phyloP scores from a whole-genome alignment of 2,797 vertebrate genomes.

The Nannoperca australis region DNA sequence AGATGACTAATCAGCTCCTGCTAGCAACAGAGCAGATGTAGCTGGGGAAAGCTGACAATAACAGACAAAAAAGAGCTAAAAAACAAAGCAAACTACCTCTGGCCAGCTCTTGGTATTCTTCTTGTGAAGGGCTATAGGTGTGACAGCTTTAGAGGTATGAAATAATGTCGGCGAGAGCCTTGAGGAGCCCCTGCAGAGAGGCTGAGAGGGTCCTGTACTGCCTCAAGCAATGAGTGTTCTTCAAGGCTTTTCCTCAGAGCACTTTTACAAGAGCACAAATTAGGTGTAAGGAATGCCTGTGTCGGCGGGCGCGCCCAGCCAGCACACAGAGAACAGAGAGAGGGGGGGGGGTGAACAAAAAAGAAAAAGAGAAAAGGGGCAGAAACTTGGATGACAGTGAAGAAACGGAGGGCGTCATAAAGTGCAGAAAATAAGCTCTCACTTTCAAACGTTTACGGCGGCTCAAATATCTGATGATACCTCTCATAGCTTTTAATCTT shows the following conservation, averaged over 20 bases:
- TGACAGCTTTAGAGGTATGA: slow-evolving; percentile 74
- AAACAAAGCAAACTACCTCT: slow-evolving; percentile 47
- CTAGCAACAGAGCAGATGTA: slow-evolving; percentile 37
- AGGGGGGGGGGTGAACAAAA: not conserved
- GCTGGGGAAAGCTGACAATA: slow-evolving; percentile 19
- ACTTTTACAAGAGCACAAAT: slow-evolving; percentile 80
- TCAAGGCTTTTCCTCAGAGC: slow-evolving; percentile 78
- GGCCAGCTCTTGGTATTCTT: slow-evolving; percentile 53
- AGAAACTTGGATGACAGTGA: slow-evolving; percentile 67
- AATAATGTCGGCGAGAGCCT: slow-evolving; percentile 70
- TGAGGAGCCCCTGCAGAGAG: slow-evolving; percentile 70
- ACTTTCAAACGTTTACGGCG: slow-evolving; percentile 79
- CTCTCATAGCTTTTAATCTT: slow-evolving; percentile 86
- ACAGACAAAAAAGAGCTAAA: not conserved
- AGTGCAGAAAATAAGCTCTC: slow-evolving; percentile 78
- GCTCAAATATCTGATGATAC: slow-evolving; percentile 83
- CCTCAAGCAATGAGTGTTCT: slow-evolving; percentile 77
- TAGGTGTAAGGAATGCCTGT: slow-evolving; percentile 68
- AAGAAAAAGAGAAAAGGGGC: slow-evolving; percentile 11
- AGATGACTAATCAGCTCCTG: slow-evolving; percentile 62
- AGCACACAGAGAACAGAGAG: slow-evolving; percentile 11
- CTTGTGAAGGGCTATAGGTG: slow-evolving; percentile 58
- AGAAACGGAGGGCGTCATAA: slow-evolving; percentile 73
- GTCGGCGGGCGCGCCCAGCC: slow-evolving; percentile 39
- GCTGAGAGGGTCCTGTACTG: slow-evolving; percentile 78